Conservation (phyloP, 1,140 invertebrate species). For the Telenomus remus region DNA sequence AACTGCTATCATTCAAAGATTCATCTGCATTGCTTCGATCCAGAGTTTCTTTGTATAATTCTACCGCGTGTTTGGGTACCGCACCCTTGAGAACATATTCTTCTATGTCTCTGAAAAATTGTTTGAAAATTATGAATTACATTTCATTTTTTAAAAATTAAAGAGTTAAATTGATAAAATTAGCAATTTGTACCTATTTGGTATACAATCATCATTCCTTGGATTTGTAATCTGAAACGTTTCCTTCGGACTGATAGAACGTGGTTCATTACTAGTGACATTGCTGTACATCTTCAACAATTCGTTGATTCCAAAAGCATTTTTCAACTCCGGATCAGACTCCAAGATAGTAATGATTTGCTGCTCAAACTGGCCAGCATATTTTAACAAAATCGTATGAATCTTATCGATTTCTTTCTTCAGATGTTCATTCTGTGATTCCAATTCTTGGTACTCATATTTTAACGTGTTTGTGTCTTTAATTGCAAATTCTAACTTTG, state of each 20-base stretch:
- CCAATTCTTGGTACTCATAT: slow-evolving; percentile 87
- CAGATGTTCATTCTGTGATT: slow-evolving; percentile 86
- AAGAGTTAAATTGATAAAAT: too few relatives aligned
- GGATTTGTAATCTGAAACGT: slow-evolving; percentile 44
- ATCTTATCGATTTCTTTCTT: slow-evolving; percentile 88
- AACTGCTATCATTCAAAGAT: slow-evolving; percentile 55
- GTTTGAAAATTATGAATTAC: too few relatives aligned
- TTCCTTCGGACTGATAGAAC: slow-evolving; percentile 40
- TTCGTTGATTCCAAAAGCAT: slow-evolving; percentile 68
- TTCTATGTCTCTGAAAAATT: slow-evolving; percentile 77
- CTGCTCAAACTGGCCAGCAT: slow-evolving; percentile 80
- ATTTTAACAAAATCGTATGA: slow-evolving; percentile 81
- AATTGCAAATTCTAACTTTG: slow-evolving; percentile 84
- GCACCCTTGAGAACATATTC: slow-evolving; percentile 80
- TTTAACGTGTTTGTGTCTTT: slow-evolving; percentile 87
- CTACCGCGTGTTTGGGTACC: slow-evolving; percentile 78
- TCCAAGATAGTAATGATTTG: slow-evolving; percentile 70
- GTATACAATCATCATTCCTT: slow-evolving; percentile 47
- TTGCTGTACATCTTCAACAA: slow-evolving; percentile 70
- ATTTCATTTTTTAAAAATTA: neutral
- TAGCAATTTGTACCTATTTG: slow-evolving; percentile 39
- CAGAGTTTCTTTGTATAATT: slow-evolving; percentile 71
- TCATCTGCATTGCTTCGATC: slow-evolving; percentile 62
- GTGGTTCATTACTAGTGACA: slow-evolving; percentile 44
- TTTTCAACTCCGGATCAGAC: slow-evolving; percentile 69